Evolutionary conservation across 2,113 vertebrate genomes (phyloP).

Genomic region (Stegostoma tigrinum): DNA sequence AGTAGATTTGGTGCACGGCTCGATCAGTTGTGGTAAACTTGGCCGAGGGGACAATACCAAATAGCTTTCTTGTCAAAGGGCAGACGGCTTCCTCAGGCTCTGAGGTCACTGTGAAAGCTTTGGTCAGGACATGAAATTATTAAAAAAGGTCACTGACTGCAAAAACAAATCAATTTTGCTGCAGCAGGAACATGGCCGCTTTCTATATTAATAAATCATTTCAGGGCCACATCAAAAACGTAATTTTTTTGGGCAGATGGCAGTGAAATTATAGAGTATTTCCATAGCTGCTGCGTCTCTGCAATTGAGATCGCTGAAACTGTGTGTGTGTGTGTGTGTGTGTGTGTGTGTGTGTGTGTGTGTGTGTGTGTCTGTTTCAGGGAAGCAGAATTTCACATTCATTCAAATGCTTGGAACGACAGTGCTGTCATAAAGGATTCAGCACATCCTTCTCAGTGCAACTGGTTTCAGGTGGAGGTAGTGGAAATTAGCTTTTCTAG

Average conservation of each 20-base stretch:
- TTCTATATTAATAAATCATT: background rate
- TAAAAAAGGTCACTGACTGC: slow-evolving; percentile 45
- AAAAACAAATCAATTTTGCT: slow-evolving; percentile 51
- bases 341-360: too few relatives aligned
- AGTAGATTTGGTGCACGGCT: slow-evolving; percentile 44
- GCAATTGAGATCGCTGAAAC: background rate
- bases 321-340: background rate
- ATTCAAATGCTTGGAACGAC: background rate
- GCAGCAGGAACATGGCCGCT: slow-evolving; percentile 46
- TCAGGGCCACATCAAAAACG: background rate
- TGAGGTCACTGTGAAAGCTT: slow-evolving; percentile 45
- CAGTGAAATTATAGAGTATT: slow-evolving; percentile 51
- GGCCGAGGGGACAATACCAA: slow-evolving; percentile 36
- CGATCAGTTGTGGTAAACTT: slow-evolving; percentile 47
- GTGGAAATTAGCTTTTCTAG: background rate
- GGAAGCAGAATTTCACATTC: background rate
- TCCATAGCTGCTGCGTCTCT: slow-evolving; percentile 40
- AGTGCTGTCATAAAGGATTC: background rate
- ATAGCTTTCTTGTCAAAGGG: slow-evolving; percentile 26
- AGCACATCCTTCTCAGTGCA: background rate
- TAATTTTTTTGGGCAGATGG: slow-evolving; percentile 41
- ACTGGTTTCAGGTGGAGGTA: background rate
- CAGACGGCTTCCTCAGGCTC: slow-evolving; percentile 41
- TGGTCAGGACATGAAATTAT: slow-evolving; percentile 47
- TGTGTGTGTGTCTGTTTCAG: too few relatives aligned